Base-by-base conservation (phyloP, 2,797 vertebrate genomes). In the Esox masquinongy region DNA sequence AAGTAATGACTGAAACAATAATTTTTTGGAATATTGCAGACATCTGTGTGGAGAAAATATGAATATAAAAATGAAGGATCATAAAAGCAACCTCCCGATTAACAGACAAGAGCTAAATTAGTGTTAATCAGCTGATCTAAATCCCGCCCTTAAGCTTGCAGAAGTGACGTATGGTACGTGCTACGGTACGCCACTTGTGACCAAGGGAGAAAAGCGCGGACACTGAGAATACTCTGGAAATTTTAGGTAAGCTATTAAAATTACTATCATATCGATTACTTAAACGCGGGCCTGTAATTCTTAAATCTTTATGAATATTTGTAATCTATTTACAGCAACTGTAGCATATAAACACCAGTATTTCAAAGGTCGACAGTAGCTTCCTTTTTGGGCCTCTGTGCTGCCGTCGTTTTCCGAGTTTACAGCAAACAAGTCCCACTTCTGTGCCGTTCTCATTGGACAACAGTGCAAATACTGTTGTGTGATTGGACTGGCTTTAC, bases 111-210 rank as follows among this genome's bases (percentile, higher is more conserved):
- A 43, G 11, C 12, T 14, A 43, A 43, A 43, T 34, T 34, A 51
- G 8, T 22, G 53, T 59, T 22, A 43, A 29, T 6, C 68, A 19
- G 50, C 63, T 5, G 56, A 14, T 31, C 59, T 70, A 53, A 66
- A 15, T 16, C 22, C 74, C 82, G 79, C 83, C 80, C 59, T 70
- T 43, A 19, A 76, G 43, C 74, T 68, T 26, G 70, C 8, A 53
- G 31, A 50, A 64, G 12, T 93, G 93, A 93, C 93, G 93, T 84
- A 81, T n/a, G 76, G 78, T 77, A 87, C 89, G 83, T 86, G 92
- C 95, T 97, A 97, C 96, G 96, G 96, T 93, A 94, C 94, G 95
- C 96, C 95, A 95, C 95, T 97, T 90, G 96, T 96, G 95, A 94
- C 95, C 90, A 95, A 94, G 94, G 92, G 87, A 89, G 88, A 94